Evolutionary conservation across 2,113 vertebrate species (phyloP).

Genomic region (Leptobrachium ailaonicum): DNA sequence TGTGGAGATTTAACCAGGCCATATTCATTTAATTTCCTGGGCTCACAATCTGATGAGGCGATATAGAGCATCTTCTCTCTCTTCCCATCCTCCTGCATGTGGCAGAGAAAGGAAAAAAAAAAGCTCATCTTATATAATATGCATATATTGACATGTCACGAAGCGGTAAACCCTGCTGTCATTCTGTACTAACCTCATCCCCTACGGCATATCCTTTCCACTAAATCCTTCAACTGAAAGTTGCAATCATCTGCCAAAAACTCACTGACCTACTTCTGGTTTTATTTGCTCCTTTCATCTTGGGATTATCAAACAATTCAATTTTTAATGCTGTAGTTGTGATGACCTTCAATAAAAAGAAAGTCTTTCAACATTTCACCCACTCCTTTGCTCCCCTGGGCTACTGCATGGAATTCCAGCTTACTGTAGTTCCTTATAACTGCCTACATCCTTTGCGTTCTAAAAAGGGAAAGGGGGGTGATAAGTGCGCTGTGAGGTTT

Average conservation of each 20-base stretch:
- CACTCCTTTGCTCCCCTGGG: conserved; percentile 11
- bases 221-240: not conserved
- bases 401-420: conserved; percentile 4
- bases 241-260: conserved; percentile 35
- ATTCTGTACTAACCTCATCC: not conserved
- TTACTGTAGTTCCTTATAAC: not conserved
- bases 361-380: conserved; percentile 15
- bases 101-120: no score
- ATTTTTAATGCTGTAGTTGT: conserved; percentile 20
- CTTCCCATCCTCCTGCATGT: no score
- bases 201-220: conserved; percentile 7
- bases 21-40: no score
- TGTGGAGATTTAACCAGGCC: no score
- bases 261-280: conserved; percentile 44
- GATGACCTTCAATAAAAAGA: conserved; percentile 35
- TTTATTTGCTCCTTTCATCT: conserved; percentile 43
- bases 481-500: not conserved
- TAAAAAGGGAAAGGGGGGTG: not conserved
- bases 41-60: no score
- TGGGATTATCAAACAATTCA: conserved; percentile 40
- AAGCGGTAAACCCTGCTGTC: conserved; percentile 7
- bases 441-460: not conserved
- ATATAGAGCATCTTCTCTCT: no score
- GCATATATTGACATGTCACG: not conserved
- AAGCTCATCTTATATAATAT: no score